Evolutionary conservation across 2,797 vertebrate species (phyloP).

Genomic region (Sylvilagus floridanus): DNA sequence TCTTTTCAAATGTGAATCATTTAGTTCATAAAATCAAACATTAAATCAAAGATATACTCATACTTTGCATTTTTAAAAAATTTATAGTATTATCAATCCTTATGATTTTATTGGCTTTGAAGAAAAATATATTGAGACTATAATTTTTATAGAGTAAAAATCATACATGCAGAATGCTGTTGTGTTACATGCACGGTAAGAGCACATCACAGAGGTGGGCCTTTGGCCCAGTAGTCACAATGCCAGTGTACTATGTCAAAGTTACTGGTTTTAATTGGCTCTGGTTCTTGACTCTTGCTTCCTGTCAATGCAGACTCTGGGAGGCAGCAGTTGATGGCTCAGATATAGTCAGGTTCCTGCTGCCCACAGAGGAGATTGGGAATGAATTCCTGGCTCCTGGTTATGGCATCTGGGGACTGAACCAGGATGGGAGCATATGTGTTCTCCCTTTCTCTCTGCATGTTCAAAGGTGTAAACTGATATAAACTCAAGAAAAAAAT

Average conservation of each 20-base stretch:
- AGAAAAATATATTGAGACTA: neutral
- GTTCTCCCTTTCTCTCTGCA: no score
- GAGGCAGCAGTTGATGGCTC: no score
- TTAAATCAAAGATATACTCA: neutral
- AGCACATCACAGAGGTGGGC: neutral
- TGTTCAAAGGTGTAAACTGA: neutral
- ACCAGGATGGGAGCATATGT: no score
- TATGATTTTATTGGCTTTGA: neutral
- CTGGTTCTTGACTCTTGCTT: no score
- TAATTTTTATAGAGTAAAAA: neutral
- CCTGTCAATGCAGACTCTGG: no score
- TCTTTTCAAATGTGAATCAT: neutral
- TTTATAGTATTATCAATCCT: neutral
- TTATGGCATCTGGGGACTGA: no score
- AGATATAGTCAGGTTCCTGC: no score
- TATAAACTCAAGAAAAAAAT: constrained; percentile 18
- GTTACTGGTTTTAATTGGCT: no score
- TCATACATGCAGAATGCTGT: neutral
- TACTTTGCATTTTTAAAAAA: neutral
- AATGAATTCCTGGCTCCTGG: no score
- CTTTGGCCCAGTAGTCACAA: no score
- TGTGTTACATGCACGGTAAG: neutral
- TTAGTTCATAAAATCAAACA: neutral
- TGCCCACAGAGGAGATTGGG: no score
- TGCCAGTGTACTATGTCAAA: no score